Evolutionary conservation across 2,797 vertebrate species (phyloP).

Genomic region (Coendou prehensilis): DNA sequence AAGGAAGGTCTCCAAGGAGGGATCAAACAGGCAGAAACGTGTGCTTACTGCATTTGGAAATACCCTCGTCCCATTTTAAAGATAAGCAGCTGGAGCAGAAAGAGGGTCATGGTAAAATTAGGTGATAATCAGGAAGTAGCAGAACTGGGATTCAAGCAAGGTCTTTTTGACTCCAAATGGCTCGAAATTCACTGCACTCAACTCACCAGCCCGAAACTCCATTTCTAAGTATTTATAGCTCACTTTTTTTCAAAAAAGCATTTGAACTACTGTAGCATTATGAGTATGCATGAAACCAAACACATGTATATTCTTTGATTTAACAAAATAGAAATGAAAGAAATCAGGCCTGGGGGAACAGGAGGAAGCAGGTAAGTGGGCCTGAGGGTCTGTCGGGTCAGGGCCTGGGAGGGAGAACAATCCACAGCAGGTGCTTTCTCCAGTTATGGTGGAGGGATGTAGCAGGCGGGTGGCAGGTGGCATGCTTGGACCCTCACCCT

Average conservation of each 20-base stretch:
- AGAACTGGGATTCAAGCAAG: not conserved
- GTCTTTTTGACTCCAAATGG: not conserved
- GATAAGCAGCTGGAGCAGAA: not conserved
- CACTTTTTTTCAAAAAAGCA: conserved; percentile 36
- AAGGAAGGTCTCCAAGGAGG: not conserved
- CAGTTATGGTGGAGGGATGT: not conserved
- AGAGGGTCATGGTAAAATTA: not conserved
- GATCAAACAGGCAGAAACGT: not conserved
- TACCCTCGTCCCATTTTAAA: not conserved
- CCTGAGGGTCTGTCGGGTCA: too few species aligned
- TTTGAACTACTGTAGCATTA: not conserved
- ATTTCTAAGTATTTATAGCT: not conserved
- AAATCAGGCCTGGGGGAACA: not conserved
- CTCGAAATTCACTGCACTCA: not conserved
- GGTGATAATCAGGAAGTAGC: not conserved
- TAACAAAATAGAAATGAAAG: not conserved
- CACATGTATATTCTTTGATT: not conserved
- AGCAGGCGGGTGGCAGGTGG: too few species aligned
- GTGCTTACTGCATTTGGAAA: not conserved
- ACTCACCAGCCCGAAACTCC: not conserved
- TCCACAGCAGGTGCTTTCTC: not conserved
- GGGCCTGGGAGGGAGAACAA: not conserved
- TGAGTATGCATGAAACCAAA: not conserved
- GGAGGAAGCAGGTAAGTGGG: not conserved
- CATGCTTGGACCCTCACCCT: not conserved